These are phyloP conservation scores for Xylophagus ater DNA, from an alignment of 2,888 invertebrate species.

Conservation along the genomic window DNA sequence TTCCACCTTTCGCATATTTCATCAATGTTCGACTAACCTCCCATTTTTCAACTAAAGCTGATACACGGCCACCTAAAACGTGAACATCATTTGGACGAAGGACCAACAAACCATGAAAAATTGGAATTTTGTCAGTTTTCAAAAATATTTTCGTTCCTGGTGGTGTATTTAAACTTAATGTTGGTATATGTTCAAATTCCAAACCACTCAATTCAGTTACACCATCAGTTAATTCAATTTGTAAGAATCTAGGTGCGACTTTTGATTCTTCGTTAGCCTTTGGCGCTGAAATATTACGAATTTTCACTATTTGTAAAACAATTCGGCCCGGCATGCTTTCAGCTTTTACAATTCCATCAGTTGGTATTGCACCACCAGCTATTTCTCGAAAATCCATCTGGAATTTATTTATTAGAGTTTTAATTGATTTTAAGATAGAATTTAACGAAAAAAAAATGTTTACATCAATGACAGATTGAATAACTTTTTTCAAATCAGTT, in stretches of 20 bases:
- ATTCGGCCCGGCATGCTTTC: constrained; percentile 45
- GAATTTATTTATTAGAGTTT: background rate
- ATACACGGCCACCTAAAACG: constrained; percentile 75
- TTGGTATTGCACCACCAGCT: constrained; percentile 62
- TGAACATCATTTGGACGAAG: constrained; percentile 55
- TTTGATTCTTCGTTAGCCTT: constrained; percentile 80
- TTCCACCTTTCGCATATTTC: constrained; percentile 44
- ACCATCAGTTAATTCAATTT: constrained; percentile 77
- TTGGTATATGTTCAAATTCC: constrained; percentile 60
- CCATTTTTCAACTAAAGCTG: constrained; percentile 79
- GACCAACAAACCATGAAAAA: constrained; percentile 63
- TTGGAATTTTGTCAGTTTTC: constrained; percentile 44
- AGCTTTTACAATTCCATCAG: constrained; percentile 49
- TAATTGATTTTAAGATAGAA: constrained; percentile 2
- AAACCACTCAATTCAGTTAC: constrained; percentile 64
- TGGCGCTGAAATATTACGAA: constrained; percentile 80
- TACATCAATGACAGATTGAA: constrained; percentile 59
- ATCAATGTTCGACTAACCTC: constrained; percentile 56
- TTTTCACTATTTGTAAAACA: constrained; percentile 78
- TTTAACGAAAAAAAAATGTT: constrained; percentile 32
- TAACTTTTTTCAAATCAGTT: constrained; percentile 50
- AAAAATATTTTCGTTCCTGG: constrained; percentile 75
- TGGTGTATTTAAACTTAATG: constrained; percentile 69
- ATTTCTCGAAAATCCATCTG: constrained; percentile 64
- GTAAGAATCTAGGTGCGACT: constrained; percentile 71